phyloP scores from a whole-genome alignment of 2,113 vertebrate species.

The Rhinoderma darwinii region DNA sequence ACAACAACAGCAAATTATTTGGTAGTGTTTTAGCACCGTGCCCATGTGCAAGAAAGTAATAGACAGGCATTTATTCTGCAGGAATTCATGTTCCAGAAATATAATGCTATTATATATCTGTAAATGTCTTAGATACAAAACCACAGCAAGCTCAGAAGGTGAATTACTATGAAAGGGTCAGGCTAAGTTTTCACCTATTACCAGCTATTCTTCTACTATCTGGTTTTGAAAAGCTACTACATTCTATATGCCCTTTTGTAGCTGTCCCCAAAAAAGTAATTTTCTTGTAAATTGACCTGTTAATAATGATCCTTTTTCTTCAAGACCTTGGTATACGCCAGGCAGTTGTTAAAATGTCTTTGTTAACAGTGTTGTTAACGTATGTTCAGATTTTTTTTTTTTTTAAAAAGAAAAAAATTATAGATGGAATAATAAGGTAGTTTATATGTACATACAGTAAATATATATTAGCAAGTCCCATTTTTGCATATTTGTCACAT shows the following conservation, averaged over 20 bases:
- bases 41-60: neutral
- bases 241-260: constrained; percentile 50
- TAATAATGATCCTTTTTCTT: constrained; percentile 54
- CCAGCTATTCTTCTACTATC: constrained; percentile 41
- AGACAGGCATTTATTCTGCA: neutral
- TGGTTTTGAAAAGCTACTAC: constrained; percentile 41
- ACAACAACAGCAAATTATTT: neutral
- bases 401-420: neutral
- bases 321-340: constrained; percentile 32
- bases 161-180: constrained; percentile 55
- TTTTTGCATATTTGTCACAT: too few relatives aligned
- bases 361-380: neutral
- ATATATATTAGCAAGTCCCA: too few relatives aligned
- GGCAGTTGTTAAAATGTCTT: constrained; percentile 9
- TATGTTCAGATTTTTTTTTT: neutral
- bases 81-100: constrained; percentile 19
- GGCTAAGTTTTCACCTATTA: constrained; percentile 54
- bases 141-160: constrained; percentile 42
- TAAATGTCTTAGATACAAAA: constrained; percentile 33
- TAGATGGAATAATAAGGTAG: too few relatives aligned
- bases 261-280: constrained; percentile 56
- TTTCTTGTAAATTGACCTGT: constrained; percentile 54
- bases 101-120: constrained; percentile 19
- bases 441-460: neutral
- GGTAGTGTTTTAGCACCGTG: neutral